Percentiles rank a stretch among this genome's conserved stretches.
Conservation (phyloP, 2,888 invertebrate genomes). For the Spisula solida region DNA sequence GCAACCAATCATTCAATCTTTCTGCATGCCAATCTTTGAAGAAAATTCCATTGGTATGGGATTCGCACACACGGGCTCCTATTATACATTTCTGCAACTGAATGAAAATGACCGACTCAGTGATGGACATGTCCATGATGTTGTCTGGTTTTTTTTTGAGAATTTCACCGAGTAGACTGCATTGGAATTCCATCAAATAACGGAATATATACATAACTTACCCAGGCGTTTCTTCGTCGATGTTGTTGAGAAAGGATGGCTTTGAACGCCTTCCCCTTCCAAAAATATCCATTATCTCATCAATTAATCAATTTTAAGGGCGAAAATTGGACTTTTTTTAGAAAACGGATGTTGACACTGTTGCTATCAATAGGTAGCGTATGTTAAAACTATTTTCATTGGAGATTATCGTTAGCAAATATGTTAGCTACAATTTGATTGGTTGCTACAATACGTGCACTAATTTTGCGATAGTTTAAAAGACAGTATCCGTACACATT, state of each 20-base stretch:
- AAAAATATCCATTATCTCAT: slow-evolving; percentile 65
- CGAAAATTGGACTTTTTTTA: slow-evolving; percentile 23
- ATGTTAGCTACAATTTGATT: neutral
- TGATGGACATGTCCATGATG: too few species aligned
- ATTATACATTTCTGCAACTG: too few species aligned
- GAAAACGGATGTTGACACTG: slow-evolving; percentile 69
- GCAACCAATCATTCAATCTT: neutral
- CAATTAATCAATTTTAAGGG: neutral
- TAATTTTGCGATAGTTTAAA: neutral
- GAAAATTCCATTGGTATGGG: too few species aligned
- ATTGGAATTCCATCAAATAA: too few species aligned
- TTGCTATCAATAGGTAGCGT: slow-evolving; percentile 65
- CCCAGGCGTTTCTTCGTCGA: slow-evolving; percentile 69
- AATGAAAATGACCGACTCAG: too few species aligned
- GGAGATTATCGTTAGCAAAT: neutral
- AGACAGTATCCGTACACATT: neutral
- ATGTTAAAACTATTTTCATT: slow-evolving; percentile 34
- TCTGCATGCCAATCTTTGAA: neutral
- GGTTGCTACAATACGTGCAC: slow-evolving; percentile 23
- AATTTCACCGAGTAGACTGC: too few species aligned
- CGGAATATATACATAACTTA: slow-evolving; percentile 26
- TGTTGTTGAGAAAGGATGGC: slow-evolving; percentile 63
- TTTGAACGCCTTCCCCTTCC: slow-evolving; percentile 54
- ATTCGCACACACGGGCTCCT: too few species aligned
- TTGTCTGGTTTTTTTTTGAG: too few species aligned